Evolutionary conservation across 2,888 invertebrate genomes (phyloP).

Genomic region (Ceriagrion tenellum): DNA sequence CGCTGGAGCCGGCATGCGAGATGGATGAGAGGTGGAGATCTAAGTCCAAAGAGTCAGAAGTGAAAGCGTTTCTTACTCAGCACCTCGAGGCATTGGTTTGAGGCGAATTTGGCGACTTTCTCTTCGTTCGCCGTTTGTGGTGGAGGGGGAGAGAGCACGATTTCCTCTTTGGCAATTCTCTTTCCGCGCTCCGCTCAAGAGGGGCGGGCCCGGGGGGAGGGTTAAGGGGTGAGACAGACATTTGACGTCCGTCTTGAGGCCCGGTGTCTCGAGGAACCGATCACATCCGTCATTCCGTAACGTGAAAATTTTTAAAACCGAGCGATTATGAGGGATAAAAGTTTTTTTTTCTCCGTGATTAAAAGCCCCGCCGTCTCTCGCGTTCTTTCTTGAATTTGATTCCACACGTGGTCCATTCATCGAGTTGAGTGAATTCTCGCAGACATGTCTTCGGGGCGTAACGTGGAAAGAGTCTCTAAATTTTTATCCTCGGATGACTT

Average conservation of each 20-base stretch:
- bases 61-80: conserved; percentile 23
- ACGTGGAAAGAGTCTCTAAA: background rate
- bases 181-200: conserved; percentile 13
- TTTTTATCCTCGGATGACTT: background rate
- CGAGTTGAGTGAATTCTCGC: background rate
- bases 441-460: background rate
- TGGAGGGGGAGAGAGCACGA: background rate
- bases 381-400: background rate
- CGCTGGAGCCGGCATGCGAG: background rate
- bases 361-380: background rate
- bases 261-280: background rate
- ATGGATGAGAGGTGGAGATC: background rate
- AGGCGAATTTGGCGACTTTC: conserved; percentile 54
- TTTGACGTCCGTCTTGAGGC: background rate
- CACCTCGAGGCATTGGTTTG: conserved; percentile 34
- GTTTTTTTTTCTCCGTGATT: background rate
- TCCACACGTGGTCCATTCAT: background rate
- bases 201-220: background rate
- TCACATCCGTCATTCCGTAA: conserved; percentile 6
- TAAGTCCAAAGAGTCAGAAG: background rate
- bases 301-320: conserved; percentile 10
- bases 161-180: conserved; percentile 55
- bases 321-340: background rate
- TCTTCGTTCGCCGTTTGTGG: conserved; percentile 43
- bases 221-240: background rate